Percentiles rank a stretch among this genome's conserved stretches.
Evolutionary conservation across 2,888 invertebrate genomes (phyloP).

Genomic region (Leucoma salicis): DNA sequence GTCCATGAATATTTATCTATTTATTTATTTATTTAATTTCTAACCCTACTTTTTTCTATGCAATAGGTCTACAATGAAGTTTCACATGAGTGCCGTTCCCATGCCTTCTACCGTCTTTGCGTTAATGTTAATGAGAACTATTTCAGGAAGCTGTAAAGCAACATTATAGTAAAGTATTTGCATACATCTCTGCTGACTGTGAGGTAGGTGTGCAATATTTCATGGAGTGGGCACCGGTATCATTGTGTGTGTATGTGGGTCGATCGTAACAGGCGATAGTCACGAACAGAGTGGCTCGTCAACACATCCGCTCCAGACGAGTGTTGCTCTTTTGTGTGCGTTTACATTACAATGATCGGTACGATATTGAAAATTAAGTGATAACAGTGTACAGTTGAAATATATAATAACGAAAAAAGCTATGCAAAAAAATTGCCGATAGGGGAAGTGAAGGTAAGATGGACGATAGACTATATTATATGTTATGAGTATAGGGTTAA

Average conservation of each 20-base stretch:
- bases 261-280: conserved; percentile 73
- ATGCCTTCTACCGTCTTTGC: not conserved
- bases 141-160: not conserved
- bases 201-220: conserved; percentile 22
- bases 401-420: no score
- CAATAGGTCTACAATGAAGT: no score
- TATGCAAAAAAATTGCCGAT: no score
- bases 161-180: not conserved
- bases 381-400: no score
- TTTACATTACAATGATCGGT: conserved; percentile 31
- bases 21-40: not conserved
- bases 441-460: no score
- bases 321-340: conserved; percentile 34
- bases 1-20: not conserved
- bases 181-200: conserved; percentile 1
- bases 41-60: not conserved
- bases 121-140: not conserved
- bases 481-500: no score
- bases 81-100: not conserved
- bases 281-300: conserved; percentile 56
- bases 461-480: no score
- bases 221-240: conserved; percentile 17
- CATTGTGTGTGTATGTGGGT: conserved; percentile 57
- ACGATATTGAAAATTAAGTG: conserved; percentile 19
- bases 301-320: conserved; percentile 56